A percentile compares a stretch with the other conserved stretches of the same genome.
phyloP scores from a whole-genome alignment of 2,797 vertebrate genomes.

The Delichon dasypus region DNA sequence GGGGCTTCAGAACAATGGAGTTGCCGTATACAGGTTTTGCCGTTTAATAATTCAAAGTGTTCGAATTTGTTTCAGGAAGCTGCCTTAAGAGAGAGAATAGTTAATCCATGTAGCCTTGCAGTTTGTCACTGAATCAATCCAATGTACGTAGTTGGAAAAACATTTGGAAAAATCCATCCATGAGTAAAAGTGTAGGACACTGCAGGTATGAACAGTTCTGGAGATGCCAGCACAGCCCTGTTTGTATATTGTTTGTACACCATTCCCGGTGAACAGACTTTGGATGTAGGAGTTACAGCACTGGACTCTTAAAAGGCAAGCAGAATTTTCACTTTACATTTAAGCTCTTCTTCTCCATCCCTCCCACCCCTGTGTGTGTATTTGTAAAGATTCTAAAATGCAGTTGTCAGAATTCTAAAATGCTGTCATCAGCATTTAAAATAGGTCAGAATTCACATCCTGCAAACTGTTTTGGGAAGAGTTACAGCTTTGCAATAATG shows the following conservation, averaged over 20 bases:
- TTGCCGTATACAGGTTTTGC: not conserved
- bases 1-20: conserved; percentile 43
- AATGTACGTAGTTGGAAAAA: not conserved
- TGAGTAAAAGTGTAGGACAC: not conserved
- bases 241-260: too few relatives aligned
- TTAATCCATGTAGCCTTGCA: not conserved
- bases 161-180: not conserved
- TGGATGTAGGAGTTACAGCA: not conserved
- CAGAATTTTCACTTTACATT: not conserved
- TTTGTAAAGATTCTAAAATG: not conserved
- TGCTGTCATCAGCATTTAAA: conserved; percentile 24
- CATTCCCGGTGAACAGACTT: not conserved
- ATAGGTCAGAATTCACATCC: conserved; percentile 46
- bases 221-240: not conserved
- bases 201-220: not conserved
- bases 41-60: not conserved
- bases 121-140: not conserved
- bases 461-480: not conserved
- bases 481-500: not conserved
- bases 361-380: fast-evolving
- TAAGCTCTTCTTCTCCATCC: not conserved
- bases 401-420: not conserved
- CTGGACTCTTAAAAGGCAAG: not conserved
- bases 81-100: not conserved
- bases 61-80: not conserved